Evolutionary conservation across 2,888 invertebrate genomes (phyloP).

Genomic region (Synergus itoensis): DNA sequence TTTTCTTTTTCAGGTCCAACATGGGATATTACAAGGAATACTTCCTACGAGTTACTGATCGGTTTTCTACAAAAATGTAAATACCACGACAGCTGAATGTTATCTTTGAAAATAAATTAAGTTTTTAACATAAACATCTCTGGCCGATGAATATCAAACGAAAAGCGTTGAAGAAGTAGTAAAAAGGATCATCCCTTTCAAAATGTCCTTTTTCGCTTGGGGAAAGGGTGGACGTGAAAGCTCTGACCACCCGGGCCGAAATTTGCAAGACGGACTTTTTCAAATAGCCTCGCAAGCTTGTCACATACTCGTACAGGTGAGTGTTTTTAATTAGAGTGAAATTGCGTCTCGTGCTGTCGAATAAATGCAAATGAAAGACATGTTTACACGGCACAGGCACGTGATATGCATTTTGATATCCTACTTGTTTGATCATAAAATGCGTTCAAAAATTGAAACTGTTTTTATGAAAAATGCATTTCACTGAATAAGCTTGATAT

Average conservation of each 20-base stretch:
- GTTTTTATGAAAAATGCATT: constrained; percentile 4
- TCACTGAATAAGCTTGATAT: not conserved
- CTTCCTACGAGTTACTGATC: not conserved
- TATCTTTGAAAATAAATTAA: constrained; percentile 34
- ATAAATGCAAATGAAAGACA: constrained; percentile 41
- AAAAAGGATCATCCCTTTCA: constrained; percentile 37
- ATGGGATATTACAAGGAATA: not conserved
- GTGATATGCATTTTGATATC: constrained; percentile 35
- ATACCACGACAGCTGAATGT: constrained; percentile 25
- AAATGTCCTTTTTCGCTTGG: constrained; percentile 74
- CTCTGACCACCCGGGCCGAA: constrained; percentile 76
- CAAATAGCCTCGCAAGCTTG: constrained; percentile 90
- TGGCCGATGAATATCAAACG: constrained; percentile 46
- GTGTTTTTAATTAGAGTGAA: constrained; percentile 48
- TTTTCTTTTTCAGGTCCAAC: not conserved
- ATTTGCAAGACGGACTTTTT: constrained; percentile 87
- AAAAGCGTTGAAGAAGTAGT: constrained; percentile 24
- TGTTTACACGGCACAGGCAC: constrained; percentile 39
- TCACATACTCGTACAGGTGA: constrained; percentile 87
- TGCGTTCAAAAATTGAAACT: constrained; percentile 25
- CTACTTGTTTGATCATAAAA: constrained; percentile 17
- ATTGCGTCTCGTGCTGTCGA: constrained; percentile 39
- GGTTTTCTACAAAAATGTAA: constrained; percentile 17
- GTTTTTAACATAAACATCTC: constrained; percentile 22
- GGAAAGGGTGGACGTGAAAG: constrained; percentile 62